Base-by-base conservation (phyloP, 2,113 vertebrate genomes). In the Salminus brasiliensis region DNA sequence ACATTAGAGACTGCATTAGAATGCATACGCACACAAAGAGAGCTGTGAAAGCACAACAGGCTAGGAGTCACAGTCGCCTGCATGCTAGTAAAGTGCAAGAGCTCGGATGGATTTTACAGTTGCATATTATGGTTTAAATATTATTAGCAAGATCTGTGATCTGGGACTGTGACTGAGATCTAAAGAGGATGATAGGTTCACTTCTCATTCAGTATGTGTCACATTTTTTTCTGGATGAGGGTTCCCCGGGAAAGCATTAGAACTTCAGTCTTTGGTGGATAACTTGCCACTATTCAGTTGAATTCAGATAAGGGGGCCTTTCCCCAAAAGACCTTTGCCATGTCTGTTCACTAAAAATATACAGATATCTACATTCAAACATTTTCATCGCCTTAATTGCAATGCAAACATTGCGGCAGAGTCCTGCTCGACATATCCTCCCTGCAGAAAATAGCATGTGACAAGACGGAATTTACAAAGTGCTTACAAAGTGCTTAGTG, bases 351-450 rank as follows among this genome's bases (percentile, higher is more conserved):
- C 57, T 53, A 29, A 49, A 71, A 72, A 78, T 70, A 78, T 70
- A 70, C 76, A 78, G 52, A 59, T 70, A 78, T 62, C 66, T 62
- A 47, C 34, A 78, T 78, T 78, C 76, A 78, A 78, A 78, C 66
- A 78, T 78, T 78, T 78, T 60, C 39, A 78, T 45, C 76, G 23
- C 66, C 76, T 70, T 71, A 78, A 78, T 78, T 78, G 53, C 66
- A 70, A 45, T 12, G 27, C 66, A 78, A 72, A 72, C 76, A 79
- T 72, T 62, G 76, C 43, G 63, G 29, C 68, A 72, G 67, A 79
- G 68, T 65, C 69, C 69, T 79, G 68, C 49, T 79, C 77, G 62
- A 25, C 60, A 27, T 79, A 72, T 72, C 53, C 55, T 65, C 77
- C 16, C 49, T 11, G n/a, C 43, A 72, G 59, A 72, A 79, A 79